A percentile compares a stretch with the other conserved stretches of the same genome.
These are phyloP conservation scores for Gobiocypris rarus DNA, from an alignment of 2,113 vertebrate genomes.

Conservation along the genomic window DNA sequence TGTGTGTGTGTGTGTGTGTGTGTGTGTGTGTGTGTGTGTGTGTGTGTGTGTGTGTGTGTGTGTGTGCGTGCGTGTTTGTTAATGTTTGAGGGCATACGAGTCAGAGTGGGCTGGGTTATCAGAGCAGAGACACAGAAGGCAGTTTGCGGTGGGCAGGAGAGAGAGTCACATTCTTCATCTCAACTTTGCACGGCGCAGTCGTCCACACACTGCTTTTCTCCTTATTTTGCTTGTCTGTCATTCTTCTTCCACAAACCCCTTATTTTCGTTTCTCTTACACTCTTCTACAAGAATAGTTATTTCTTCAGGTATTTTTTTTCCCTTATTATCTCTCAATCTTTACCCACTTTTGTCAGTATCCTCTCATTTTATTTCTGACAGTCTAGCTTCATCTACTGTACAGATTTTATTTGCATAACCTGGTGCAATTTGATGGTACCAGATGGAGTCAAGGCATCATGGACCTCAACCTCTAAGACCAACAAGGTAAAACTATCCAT, in stretches of 20 bases:
- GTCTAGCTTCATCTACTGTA: not conserved
- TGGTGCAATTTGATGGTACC: not conserved
- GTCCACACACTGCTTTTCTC: not conserved
- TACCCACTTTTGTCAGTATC: not conserved
- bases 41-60: constrained; percentile 11
- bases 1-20: constrained; percentile 35
- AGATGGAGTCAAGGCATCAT: constrained; percentile 49
- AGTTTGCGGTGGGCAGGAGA: constrained; percentile 48
- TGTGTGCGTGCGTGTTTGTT: constrained; percentile 26
- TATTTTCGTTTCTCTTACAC: not conserved
- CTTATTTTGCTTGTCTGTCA: not conserved
- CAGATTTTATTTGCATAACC: not conserved
- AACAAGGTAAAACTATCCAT: constrained; percentile 44
- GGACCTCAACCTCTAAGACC: constrained; percentile 20
- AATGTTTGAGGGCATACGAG: constrained; percentile 45
- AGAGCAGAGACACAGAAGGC: constrained; percentile 56
- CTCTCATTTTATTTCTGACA: not conserved
- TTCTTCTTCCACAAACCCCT: not conserved
- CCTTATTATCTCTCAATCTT: constrained; percentile 18
- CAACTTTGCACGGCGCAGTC: constrained; percentile 42
- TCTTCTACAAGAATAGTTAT: not conserved
- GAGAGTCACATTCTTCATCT: constrained; percentile 35
- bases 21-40: not conserved
- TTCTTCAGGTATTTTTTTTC: not conserved
- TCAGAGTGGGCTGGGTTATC: constrained; percentile 55